A percentile compares a stretch with the other conserved stretches of the same genome.
Conservation (phyloP, 1,140 invertebrate genomes). For the Trypoxylus dichotomus region DNA sequence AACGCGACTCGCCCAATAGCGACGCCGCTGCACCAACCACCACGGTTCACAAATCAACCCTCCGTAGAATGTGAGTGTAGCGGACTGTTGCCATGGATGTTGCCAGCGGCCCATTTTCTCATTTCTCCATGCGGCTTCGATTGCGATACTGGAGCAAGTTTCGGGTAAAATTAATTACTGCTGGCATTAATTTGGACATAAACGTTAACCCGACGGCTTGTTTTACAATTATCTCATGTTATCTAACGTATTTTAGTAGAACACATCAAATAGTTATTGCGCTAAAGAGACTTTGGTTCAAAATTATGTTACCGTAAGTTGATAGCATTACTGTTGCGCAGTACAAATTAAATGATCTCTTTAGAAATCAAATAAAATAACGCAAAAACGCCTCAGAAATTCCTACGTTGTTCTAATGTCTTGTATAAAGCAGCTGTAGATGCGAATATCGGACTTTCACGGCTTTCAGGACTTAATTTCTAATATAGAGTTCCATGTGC, state of each 20-base stretch:
- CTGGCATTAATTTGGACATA: not conserved
- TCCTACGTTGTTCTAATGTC: too few relatives aligned
- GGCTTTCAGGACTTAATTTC: too few relatives aligned
- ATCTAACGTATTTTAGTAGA: not conserved
- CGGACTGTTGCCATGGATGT: slow-evolving; percentile 16
- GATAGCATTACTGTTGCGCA: too few relatives aligned
- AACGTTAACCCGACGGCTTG: not conserved
- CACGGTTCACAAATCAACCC: slow-evolving; percentile 48
- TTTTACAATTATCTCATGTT: not conserved
- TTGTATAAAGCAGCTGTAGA: too few relatives aligned
- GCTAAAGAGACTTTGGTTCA: too few relatives aligned
- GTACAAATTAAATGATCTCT: too few relatives aligned
- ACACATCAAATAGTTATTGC: not conserved
- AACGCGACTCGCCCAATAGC: slow-evolving; percentile 47
- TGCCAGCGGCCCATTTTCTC: slow-evolving; percentile 6
- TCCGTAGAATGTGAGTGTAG: slow-evolving; percentile 11
- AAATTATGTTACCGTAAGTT: too few relatives aligned
- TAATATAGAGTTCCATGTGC: too few relatives aligned
- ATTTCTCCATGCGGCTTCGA: not conserved
- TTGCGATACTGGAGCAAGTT: not conserved
- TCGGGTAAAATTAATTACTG: not conserved
- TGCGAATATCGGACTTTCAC: too few relatives aligned
- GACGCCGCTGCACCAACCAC: slow-evolving; percentile 37
- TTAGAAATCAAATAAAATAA: too few relatives aligned
- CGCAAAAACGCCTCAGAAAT: too few relatives aligned